A percentile compares a stretch with the other conserved stretches of the same genome.
Conservation (phyloP, 2,888 invertebrate species). For the Ecdyonurus torrentis region DNA sequence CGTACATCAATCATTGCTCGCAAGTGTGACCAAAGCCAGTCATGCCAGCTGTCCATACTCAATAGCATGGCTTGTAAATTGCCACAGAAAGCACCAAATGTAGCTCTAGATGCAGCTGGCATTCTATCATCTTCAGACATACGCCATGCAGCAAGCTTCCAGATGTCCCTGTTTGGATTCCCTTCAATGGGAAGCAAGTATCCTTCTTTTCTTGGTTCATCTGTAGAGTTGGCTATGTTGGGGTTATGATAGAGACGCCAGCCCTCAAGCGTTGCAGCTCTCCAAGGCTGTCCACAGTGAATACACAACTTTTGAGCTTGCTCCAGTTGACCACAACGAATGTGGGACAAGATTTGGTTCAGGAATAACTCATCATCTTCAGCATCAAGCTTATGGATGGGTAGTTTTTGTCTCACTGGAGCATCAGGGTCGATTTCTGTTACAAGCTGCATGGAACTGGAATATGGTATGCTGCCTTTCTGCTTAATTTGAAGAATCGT, state of each 20-base stretch:
- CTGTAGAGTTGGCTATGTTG: slow-evolving; percentile 36
- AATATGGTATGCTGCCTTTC: slow-evolving; percentile 31
- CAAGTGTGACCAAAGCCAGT: slow-evolving; percentile 77
- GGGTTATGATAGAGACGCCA: slow-evolving; percentile 81
- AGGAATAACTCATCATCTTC: slow-evolving; percentile 54
- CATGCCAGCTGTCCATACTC: slow-evolving; percentile 72
- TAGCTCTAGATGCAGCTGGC: slow-evolving; percentile 33
- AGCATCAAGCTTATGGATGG: neutral
- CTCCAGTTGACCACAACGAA: slow-evolving; percentile 72
- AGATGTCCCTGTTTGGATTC: slow-evolving; percentile 51
- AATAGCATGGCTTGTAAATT: slow-evolving; percentile 59
- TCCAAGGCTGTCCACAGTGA: slow-evolving; percentile 80
- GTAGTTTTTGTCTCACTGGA: slow-evolving; percentile 49
- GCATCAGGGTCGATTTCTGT: slow-evolving; percentile 80
- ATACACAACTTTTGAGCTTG: slow-evolving; percentile 70
- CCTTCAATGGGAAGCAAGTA: slow-evolving; percentile 48
- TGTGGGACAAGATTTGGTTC: slow-evolving; percentile 48
- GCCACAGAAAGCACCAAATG: slow-evolving; percentile 67
- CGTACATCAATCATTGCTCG: slow-evolving; percentile 65
- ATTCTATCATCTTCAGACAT: slow-evolving; percentile 24
- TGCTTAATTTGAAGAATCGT: slow-evolving; percentile 54
- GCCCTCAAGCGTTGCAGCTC: slow-evolving; percentile 78
- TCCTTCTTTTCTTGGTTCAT: slow-evolving; percentile 18
- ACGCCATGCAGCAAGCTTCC: slow-evolving; percentile 38
- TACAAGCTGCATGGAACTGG: slow-evolving; percentile 39